Evolutionary conservation across 2,113 vertebrate genomes (phyloP).

Genomic region (Cynocephalus volans): DNA sequence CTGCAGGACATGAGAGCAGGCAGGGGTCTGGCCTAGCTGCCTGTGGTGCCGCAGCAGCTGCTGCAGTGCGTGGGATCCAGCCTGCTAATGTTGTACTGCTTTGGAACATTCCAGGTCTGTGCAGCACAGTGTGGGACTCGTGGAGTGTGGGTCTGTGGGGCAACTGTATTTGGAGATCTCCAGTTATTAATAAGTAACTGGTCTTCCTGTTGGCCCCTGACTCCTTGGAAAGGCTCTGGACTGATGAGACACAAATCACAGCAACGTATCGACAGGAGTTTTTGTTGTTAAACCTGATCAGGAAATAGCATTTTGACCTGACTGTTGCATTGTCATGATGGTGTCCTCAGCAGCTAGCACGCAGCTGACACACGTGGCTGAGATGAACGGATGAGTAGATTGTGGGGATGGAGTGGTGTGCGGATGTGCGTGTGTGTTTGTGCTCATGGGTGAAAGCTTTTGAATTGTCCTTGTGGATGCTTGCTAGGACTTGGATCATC

Average conservation of each 20-base stretch:
- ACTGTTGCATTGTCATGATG: not conserved
- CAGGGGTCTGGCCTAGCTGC: not conserved
- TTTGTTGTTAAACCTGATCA: not conserved
- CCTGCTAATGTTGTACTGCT: slow-evolving; percentile 63
- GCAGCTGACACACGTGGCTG: not conserved
- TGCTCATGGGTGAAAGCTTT: not conserved
- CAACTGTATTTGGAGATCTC: slow-evolving; percentile 48
- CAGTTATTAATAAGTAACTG: slow-evolving; percentile 54
- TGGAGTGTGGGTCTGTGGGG: slow-evolving; percentile 49
- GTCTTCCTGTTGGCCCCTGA: slow-evolving; percentile 10
- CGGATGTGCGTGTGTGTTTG: not conserved
- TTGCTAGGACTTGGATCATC: not conserved
- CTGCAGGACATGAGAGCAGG: not conserved
- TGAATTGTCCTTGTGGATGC: not conserved
- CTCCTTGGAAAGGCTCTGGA: not conserved
- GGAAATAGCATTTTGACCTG: not conserved
- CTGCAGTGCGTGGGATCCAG: not conserved
- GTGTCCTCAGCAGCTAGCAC: not conserved
- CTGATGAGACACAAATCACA: not conserved
- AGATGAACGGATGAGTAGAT: accelerated
- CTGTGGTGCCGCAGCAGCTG: not conserved
- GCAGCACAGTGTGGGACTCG: slow-evolving; percentile 5
- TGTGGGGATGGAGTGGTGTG: not conserved
- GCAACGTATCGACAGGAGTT: not conserved
- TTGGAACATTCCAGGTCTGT: slow-evolving; percentile 39